Evolutionary conservation across 2,113 vertebrate genomes (phyloP), one percentile per base, ranked within the genome.

Genomic region (Morone saxatilis): DNA sequence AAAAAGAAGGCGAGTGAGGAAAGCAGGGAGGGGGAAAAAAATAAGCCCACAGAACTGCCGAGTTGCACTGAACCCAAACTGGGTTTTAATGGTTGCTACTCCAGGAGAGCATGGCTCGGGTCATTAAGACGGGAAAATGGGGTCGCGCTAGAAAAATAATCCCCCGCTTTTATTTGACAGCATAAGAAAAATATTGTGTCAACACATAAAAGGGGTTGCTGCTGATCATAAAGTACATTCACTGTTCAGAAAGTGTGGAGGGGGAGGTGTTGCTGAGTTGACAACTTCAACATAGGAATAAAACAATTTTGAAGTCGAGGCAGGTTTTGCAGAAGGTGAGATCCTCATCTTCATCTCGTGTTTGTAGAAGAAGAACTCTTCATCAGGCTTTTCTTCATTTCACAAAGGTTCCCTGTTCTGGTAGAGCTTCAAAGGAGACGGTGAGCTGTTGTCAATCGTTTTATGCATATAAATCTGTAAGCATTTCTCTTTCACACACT

Each of bases 131-230:
- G 67, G 92, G 92, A 94, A 93, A 89, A 89, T 65, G 87, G 87
- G 93, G 93, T 94, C 70, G 56, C 40, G 13, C 88, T 90, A 90
- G 51, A 93, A 94, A 89, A 94, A 95, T 92, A 95, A 94, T 92
- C 83, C 53, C 62, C 38, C 12, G 82, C 90, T 91, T 95, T 95
- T 91, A 94, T 95, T 93, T 93, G 93, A 94, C 93, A 93, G 90
- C 82, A 51, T 78, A 88, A 93, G 91, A 94, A 94, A 93, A 94
- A 95, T 93, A 95, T 90, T 90, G 91, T 93, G 90, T 93, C 88
- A 88, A 92, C 92, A 86, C 89, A 87, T 93, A 85, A 92, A 92
- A 92, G 86, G 90, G 85, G 87, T 91, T 87, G 84, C 76, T 78
- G 67, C 76, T 62, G 80, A 91, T 86, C 91, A 89, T 95, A 92